A percentile compares a stretch with the other conserved stretches of the same genome.
phyloP scores from a whole-genome alignment of 2,113 vertebrate species.

The Bos taurus region DNA sequence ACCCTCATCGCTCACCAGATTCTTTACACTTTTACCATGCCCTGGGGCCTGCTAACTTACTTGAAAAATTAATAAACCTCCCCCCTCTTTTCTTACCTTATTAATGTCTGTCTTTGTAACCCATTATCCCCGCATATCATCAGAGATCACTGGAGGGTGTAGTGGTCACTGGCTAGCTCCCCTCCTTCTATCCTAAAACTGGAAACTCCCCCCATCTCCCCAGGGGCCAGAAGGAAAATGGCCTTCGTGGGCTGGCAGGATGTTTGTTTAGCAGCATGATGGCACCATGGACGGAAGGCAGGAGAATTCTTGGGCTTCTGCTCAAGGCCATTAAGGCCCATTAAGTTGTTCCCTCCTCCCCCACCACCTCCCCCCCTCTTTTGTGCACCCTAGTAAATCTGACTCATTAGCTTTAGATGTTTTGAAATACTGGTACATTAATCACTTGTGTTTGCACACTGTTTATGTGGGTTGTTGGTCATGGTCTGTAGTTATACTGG shows the following conservation, averaged over 20 bases:
- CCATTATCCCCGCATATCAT: conserved; percentile 84
- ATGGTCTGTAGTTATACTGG: conserved; percentile 82
- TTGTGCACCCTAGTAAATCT: conserved; percentile 68
- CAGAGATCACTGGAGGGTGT: conserved; percentile 81
- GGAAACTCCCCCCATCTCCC: conserved; percentile 60
- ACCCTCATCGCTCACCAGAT: conserved; percentile 85
- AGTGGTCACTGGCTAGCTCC: conserved; percentile 70
- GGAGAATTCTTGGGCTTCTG: conserved; percentile 59
- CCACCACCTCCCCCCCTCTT: conserved; percentile 13
- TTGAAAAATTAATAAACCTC: conserved; percentile 89
- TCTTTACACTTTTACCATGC: conserved; percentile 87
- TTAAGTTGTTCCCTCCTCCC: conserved; percentile 63
- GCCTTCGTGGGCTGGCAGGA: conserved; percentile 56
- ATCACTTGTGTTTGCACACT: conserved; percentile 83
- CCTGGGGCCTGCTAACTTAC: conserved; percentile 87
- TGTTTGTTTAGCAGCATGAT: conserved; percentile 65
- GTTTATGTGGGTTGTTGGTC: conserved; percentile 83
- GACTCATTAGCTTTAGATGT: conserved; percentile 71
- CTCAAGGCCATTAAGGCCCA: conserved; percentile 65
- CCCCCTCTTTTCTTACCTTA: conserved; percentile 87
- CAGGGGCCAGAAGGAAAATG: conserved; percentile 59
- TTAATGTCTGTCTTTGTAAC: conserved; percentile 88
- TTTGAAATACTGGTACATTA: conserved; percentile 80
- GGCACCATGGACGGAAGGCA: conserved; percentile 58
- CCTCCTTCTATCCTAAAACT: conserved; percentile 71